A percentile compares a stretch with the other conserved stretches of the same genome.
Conservation (phyloP, 2,113 vertebrate species). For the Dipodomys ordii region DNA sequence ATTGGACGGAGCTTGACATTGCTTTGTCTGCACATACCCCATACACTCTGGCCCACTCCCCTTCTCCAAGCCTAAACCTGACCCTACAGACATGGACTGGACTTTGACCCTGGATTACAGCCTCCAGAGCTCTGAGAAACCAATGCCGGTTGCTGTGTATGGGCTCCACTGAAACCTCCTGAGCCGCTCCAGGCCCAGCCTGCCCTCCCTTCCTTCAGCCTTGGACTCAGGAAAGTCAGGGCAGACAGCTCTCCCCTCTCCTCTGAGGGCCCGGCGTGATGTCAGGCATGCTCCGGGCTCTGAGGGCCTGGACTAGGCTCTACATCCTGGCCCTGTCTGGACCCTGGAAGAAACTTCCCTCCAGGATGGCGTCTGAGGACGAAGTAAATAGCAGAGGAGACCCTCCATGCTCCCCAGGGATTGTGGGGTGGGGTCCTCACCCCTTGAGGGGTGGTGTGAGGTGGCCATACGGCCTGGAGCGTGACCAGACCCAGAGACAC, state of each 20-base stretch:
- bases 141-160: too few relatives aligned
- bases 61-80: neutral
- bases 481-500: neutral
- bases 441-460: too few relatives aligned
- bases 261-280: fast-evolving
- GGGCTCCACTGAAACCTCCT: neutral
- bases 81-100: too few relatives aligned
- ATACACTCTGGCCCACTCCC: neutral
- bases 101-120: neutral
- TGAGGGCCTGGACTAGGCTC: neutral
- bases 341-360: neutral
- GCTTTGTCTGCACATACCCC: too few relatives aligned
- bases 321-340: neutral
- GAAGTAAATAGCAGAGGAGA: fast-evolving
- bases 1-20: neutral
- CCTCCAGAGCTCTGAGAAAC: neutral
- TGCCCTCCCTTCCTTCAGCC: too few relatives aligned
- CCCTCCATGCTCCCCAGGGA: neutral
- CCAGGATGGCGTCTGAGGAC: neutral
- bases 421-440: too few relatives aligned
- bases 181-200: neutral
- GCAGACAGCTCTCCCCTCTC: neutral
- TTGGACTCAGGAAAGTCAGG: neutral
- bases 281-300: too few relatives aligned
- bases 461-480: too few relatives aligned